These are phyloP conservation scores for Protaetia brevitarsis DNA, from an alignment of 1,140 invertebrate species.

Conservation along the genomic window DNA sequence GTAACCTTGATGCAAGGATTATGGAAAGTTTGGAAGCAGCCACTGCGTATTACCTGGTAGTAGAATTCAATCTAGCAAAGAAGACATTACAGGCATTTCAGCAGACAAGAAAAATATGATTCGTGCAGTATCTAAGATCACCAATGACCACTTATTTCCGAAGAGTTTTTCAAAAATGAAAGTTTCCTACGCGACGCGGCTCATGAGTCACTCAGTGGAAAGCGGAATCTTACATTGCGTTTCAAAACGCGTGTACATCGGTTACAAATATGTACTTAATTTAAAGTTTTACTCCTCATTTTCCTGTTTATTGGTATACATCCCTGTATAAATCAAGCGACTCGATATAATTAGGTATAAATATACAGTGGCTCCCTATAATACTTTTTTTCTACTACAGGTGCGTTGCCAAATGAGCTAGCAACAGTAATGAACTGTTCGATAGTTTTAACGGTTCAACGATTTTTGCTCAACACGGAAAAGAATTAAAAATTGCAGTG, in stretches of 20 bases:
- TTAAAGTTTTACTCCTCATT: too few relatives aligned
- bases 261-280: too few relatives aligned
- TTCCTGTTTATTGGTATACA: too few relatives aligned
- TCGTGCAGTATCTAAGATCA: background rate
- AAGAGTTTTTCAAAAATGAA: background rate
- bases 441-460: background rate
- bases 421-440: background rate
- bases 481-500: too few relatives aligned
- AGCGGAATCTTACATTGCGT: too few relatives aligned
- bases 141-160: background rate
- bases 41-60: background rate
- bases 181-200: background rate
- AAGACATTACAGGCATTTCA: background rate
- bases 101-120: background rate
- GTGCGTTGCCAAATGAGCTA: background rate
- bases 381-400: background rate
- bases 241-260: too few relatives aligned
- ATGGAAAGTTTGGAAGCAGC: background rate
- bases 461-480: background rate
- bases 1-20: background rate
- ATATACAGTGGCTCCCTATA: too few relatives aligned
- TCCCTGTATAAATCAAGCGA: too few relatives aligned
- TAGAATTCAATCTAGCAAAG: background rate
- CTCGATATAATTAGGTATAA: too few relatives aligned
- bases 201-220: background rate